Evolutionary conservation across 2,113 vertebrate genomes (phyloP).

Genomic region (Heloderma charlesbogerti): DNA sequence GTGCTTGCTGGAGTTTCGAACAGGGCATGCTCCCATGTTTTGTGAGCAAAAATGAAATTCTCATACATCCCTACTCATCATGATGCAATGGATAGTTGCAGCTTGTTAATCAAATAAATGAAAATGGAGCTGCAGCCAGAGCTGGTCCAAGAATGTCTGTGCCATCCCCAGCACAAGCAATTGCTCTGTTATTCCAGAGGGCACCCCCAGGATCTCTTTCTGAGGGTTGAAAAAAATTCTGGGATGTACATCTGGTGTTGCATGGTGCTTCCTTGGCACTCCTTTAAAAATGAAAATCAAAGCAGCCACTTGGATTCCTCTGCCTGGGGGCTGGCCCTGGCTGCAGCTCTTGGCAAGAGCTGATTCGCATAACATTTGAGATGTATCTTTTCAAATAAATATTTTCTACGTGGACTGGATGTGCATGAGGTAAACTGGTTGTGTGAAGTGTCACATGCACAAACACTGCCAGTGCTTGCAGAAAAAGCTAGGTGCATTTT

Average conservation of each 20-base stretch:
- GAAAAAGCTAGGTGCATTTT: background rate
- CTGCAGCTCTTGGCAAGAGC: background rate
- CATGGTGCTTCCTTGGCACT: background rate
- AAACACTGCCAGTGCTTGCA: background rate
- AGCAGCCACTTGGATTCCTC: background rate
- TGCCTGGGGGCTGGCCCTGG: background rate
- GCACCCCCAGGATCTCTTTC: background rate
- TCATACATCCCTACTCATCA: background rate
- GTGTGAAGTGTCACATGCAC: background rate
- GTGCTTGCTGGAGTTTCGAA: too few relatives aligned
- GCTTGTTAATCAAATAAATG: background rate
- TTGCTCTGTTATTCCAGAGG: background rate
- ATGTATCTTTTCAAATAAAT: background rate
- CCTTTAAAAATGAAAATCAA: background rate
- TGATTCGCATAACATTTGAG: background rate
- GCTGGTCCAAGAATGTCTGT: background rate
- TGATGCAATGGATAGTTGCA: background rate
- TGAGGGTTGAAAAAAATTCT: background rate
- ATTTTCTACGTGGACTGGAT: background rate
- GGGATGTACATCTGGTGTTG: background rate
- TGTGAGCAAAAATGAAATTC: too few relatives aligned
- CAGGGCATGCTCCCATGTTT: too few relatives aligned
- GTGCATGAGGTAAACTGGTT: background rate
- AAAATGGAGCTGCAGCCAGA: background rate
- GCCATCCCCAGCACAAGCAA: background rate